These are phyloP conservation scores for Morinoia aosen DNA, from an alignment of 2,888 invertebrate genomes.

Conservation along the genomic window DNA sequence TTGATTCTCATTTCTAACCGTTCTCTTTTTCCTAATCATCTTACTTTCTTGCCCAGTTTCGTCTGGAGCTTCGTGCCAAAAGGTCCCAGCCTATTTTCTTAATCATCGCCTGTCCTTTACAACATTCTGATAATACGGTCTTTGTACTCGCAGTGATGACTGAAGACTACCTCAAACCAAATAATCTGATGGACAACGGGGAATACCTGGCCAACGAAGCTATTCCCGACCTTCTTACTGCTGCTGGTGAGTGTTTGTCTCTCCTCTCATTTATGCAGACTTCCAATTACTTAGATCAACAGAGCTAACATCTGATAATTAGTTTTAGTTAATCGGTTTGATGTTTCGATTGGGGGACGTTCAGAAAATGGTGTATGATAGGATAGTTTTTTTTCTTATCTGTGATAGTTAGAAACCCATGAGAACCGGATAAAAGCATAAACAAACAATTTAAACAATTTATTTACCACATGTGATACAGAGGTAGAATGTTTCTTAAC, in stretches of 20 bases:
- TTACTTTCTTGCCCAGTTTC: background rate
- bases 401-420: background rate
- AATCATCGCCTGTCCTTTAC: background rate
- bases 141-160: constrained; percentile 55
- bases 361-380: background rate
- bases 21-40: background rate
- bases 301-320: too few relatives aligned
- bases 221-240: constrained; percentile 57
- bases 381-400: background rate
- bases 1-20: background rate
- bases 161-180: constrained; percentile 59
- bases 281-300: background rate
- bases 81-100: background rate
- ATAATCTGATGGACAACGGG: constrained; percentile 58
- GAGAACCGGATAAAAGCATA: too few relatives aligned
- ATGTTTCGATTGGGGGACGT: too few relatives aligned
- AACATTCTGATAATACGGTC: background rate
- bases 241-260: constrained; percentile 61
- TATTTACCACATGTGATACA: too few relatives aligned
- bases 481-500: too few relatives aligned
- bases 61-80: background rate
- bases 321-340: too few relatives aligned
- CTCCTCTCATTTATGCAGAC: background rate
- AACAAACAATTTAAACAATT: too few relatives aligned
- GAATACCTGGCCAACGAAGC: constrained; percentile 60